Conservation (phyloP, 2,888 invertebrate genomes). For the Mythimna ferrago region DNA sequence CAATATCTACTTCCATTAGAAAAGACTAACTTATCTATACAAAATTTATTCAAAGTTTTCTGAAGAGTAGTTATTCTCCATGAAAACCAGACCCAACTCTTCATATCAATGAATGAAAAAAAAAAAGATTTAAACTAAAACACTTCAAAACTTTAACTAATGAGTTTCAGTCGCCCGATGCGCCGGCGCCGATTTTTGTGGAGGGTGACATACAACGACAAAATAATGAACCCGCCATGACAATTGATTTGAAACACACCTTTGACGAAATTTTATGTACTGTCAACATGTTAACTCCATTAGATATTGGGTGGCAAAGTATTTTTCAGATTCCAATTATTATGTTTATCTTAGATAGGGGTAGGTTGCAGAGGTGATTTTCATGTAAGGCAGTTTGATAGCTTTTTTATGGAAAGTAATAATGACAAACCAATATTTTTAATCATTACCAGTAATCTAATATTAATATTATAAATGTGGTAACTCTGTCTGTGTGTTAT, state of each 20-base stretch:
- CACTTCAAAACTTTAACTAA: conserved; percentile 20
- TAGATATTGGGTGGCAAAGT: background rate
- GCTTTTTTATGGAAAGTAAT: background rate
- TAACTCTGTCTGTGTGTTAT: too few species aligned
- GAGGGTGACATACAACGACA: conserved; percentile 36
- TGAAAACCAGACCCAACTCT: background rate
- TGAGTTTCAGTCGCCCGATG: conserved; percentile 43
- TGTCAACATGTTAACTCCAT: conserved; percentile 44
- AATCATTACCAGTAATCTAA: background rate
- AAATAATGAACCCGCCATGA: conserved; percentile 57
- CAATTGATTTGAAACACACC: conserved; percentile 61
- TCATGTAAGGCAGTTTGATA: background rate
- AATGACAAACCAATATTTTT: background rate
- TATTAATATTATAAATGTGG: too few species aligned
- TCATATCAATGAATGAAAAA: background rate
- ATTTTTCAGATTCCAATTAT: background rate
- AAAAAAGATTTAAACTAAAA: conserved; percentile 7
- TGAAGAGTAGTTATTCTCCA: background rate
- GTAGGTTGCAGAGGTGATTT: background rate
- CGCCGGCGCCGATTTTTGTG: conserved; percentile 50
- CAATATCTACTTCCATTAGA: background rate
- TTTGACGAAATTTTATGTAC: conserved; percentile 39
- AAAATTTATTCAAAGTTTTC: background rate
- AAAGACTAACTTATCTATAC: background rate
- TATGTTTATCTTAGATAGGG: background rate